Evolutionary conservation across 2,113 vertebrate genomes (phyloP), one percentile per base, ranked within the genome.

Genomic region (Clarias batrachus): DNA sequence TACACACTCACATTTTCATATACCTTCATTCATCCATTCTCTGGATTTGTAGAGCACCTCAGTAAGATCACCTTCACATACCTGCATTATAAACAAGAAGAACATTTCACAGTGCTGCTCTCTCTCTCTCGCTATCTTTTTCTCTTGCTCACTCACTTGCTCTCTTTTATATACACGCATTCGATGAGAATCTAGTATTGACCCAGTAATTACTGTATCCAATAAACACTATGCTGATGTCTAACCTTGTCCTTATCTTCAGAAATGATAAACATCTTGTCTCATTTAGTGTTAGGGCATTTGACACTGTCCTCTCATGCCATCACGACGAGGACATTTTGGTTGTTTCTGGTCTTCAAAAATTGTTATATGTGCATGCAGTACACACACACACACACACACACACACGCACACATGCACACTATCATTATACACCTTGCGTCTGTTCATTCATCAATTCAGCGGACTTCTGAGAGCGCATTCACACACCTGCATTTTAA

Each of bases 81-180:
- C 76, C 54, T 89, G 76, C 54, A 81, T 89, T 84, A 87, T 84
- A 70, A 84, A 89, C 66, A 66, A 83, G 65, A 86, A 68, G 84
- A 59, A 33, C 30, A 23, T 25, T 57, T 70, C 65, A 27, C 60
- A n/a, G 76, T n/a, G n/a, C 16, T 25, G 30, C 25, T 73, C 33
- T 21, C 41, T 63, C 13, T 48, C 60, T 12, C 48, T 66, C 30
- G 37, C 30, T 71, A 7, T 70, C n/a, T 70, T 2, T 30, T 7
- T 23, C 19, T 23, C 21, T 9, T 8, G 6, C 60, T 23, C 60
- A 23, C 60, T 62, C 60, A 23, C 60, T 62, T 21, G 21, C 60
- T 10, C 60, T 3, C 60, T 3, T 23, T 3, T 23, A 25, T 2
- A 63, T 23, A 63, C 23, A 63, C 23, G 25, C 60, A 63, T 23